Evolutionary conservation across 2,113 vertebrate genomes (phyloP).

Genomic region (Dipodomys merriami): DNA sequence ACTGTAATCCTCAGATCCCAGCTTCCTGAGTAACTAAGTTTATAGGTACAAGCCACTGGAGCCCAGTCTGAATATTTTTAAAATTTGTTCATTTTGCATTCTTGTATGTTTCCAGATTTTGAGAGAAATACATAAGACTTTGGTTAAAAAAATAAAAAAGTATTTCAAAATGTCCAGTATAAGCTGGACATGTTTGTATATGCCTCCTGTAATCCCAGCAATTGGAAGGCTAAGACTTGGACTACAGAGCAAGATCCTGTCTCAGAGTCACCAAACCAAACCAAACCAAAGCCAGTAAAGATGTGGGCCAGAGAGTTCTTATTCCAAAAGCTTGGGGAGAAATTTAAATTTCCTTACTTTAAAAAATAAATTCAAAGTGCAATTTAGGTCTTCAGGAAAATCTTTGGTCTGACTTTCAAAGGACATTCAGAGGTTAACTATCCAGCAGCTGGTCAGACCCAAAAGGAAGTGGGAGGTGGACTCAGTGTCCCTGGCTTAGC

Average conservation of each 20-base stretch:
- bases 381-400: neutral
- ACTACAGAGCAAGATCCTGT: too few species aligned
- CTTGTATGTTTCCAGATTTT: conserved; percentile 27
- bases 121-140: neutral
- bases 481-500: neutral
- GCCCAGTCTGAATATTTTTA: neutral
- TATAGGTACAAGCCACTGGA: too few species aligned
- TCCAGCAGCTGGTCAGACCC: neutral
- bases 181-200: neutral
- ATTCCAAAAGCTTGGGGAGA: neutral
- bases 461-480: neutral
- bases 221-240: too few species aligned
- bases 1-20: too few species aligned
- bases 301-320: neutral
- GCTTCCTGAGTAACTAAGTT: too few species aligned
- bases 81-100: conserved; percentile 6
- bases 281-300: neutral
- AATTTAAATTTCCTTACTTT: conserved; percentile 41
- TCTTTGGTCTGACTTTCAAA: neutral
- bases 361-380: neutral
- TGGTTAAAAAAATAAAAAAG: neutral
- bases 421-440: neutral
- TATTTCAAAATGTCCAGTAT: neutral
- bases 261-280: neutral
- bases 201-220: too few species aligned